Percentiles rank a stretch among this genome's conserved stretches.
These are phyloP conservation scores for Papilio protenor DNA, from an alignment of 2,888 invertebrate genomes.

Conservation along the genomic window DNA sequence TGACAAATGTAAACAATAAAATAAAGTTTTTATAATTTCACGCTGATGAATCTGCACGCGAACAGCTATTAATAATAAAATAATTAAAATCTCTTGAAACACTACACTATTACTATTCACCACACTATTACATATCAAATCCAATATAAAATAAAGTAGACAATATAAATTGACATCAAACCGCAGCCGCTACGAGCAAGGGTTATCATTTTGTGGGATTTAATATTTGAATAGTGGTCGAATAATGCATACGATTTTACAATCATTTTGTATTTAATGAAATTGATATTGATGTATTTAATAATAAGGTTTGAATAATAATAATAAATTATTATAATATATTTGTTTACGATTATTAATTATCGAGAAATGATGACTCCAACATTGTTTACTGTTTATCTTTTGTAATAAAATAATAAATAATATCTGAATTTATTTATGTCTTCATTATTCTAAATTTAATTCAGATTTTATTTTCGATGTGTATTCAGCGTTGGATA, in stretches of 20 bases:
- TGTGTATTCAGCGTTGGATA: conserved; percentile 45
- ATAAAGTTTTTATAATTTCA: too few species aligned
- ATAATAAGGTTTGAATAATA: too few species aligned
- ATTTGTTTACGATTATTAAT: too few species aligned
- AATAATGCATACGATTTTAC: conserved; percentile 26
- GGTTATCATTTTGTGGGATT: conserved; percentile 67
- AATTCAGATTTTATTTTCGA: conserved; percentile 31
- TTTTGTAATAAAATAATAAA: background rate
- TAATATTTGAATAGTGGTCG: conserved; percentile 45
- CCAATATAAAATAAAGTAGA: conserved; percentile 70
- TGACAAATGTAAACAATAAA: too few species aligned
- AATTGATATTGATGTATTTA: background rate
- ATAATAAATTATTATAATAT: too few species aligned
- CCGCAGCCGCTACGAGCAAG: conserved; percentile 65
- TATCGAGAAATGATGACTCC: too few species aligned
- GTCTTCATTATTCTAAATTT: background rate
- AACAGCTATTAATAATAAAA: background rate
- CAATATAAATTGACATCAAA: conserved; percentile 73
- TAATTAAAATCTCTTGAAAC: conserved; percentile 15
- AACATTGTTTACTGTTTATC: too few species aligned
- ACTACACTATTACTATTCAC: conserved; percentile 56
- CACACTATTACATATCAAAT: conserved; percentile 62
- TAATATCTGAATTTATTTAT: background rate
- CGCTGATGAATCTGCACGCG: too few species aligned
- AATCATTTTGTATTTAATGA: conserved; percentile 24